Conservation (phyloP, 2,113 vertebrate species). For the Podiceps cristatus region DNA sequence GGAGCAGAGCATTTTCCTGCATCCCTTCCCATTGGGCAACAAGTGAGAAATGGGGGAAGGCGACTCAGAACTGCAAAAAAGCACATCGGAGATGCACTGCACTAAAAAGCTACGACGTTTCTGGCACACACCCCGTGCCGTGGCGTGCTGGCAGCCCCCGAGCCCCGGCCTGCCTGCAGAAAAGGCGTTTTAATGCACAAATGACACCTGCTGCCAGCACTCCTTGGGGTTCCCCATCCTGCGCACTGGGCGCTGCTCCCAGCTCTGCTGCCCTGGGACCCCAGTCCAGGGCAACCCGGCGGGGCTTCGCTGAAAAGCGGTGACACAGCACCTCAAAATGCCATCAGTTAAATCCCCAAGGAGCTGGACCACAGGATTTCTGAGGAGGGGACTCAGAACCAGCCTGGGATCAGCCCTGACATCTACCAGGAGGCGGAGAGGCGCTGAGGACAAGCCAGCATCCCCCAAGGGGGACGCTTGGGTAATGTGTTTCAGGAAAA, state of each 20-base stretch:
- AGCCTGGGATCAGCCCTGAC: neutral
- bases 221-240: neutral
- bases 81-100: neutral
- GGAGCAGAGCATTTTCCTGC: neutral
- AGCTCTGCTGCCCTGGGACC: neutral
- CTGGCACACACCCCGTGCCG: fast-evolving
- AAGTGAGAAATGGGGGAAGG: neutral
- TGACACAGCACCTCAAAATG: neutral
- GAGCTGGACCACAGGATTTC: neutral
- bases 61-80: neutral
- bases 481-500: neutral
- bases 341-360: neutral
- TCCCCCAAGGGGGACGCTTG: neutral
- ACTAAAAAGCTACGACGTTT: fast-evolving
- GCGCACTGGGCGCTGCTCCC: neutral
- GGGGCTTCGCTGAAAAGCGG: neutral
- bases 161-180: neutral
- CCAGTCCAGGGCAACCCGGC: fast-evolving
- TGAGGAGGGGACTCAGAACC: neutral
- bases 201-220: fast-evolving
- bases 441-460: neutral
- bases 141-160: fast-evolving
- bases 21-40: neutral
- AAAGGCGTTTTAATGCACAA: neutral
- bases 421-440: neutral